Base-by-base conservation (phyloP, 1,140 invertebrate genomes). In the Nephila pilipes region DNA sequence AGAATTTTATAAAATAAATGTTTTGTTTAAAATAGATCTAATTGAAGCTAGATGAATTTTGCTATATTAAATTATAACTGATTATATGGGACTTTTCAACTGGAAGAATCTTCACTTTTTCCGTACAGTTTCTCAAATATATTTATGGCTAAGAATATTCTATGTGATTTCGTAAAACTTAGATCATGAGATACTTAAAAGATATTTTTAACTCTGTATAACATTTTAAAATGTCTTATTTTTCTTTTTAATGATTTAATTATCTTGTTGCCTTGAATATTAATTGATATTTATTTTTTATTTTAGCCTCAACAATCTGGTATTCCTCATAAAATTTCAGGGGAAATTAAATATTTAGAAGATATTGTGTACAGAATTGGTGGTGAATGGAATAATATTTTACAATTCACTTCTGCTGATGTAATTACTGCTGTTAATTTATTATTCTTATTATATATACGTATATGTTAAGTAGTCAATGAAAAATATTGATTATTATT, bases 341-440 rank as follows among this genome's bases (percentile, higher is more conserved):
- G 98, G 85, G 98, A 99, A 95, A 96, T 98, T 5, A 99, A 98
- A 96, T 99, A 99, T 95, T 20, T 25, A 32, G 91, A 90, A 46
- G 93, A 94, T 22, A 25, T 85, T 60, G 97, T 99, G 94, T 96
- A 99, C 63, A 97, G 96, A 22, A 97, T 99, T 80, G 97, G 97
- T 94, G 99, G 99, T 65, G 98, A 99, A 96, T 99, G 99, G 99
- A 99, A 98, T 96, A 98, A 98, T 22, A 95, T 96, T 58, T 58
- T 94, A 25, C 85, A 92, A 18, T 88, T 94, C 32, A 81, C 46
- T 54, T 92, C 85, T 18, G 2, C 20, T 38, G 93, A 94, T 63
- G 93, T 94, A 83, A 88, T 90, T 65, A 46, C 38, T 29, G 22
- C 25, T 25, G 6, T 10, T n/a, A 16, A 20, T 32, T 32, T 16